These are phyloP conservation scores for Murina feae DNA, from an alignment of 2,113 vertebrate species.

Conservation along the genomic window DNA sequence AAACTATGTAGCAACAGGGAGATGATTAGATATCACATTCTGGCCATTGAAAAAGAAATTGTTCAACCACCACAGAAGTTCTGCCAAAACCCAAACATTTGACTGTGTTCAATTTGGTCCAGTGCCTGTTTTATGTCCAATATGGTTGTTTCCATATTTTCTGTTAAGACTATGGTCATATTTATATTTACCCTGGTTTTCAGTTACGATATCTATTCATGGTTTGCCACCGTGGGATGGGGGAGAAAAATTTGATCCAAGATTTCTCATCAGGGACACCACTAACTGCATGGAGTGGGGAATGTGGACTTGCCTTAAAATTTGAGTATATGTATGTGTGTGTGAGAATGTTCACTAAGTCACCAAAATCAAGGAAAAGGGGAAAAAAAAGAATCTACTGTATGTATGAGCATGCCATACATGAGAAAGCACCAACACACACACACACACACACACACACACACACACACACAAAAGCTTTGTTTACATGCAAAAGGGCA, in stretches of 20 bases:
- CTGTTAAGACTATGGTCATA: background rate
- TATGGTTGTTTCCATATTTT: background rate
- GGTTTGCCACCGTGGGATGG: background rate
- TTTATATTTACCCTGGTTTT: conserved; percentile 36
- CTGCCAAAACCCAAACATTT: conserved; percentile 18
- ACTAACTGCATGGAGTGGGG: background rate
- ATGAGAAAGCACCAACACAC: background rate
- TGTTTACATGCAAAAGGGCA: background rate
- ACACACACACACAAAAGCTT: background rate
- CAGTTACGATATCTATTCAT: conserved; percentile 8
- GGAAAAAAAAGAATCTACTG: background rate
- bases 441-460: too few species aligned
- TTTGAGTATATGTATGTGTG: background rate
- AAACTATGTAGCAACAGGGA: background rate
- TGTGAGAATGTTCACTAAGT: background rate
- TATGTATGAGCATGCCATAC: background rate
- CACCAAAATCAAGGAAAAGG: background rate
- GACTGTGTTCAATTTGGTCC: background rate
- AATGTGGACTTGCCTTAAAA: background rate
- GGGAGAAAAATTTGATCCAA: background rate
- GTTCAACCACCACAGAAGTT: background rate
- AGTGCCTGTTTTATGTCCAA: background rate
- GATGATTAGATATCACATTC: background rate
- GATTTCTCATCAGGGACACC: background rate
- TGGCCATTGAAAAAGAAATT: background rate